Evolutionary conservation across 2,113 vertebrate species (phyloP).

Genomic region (Taxidea taxus): DNA sequence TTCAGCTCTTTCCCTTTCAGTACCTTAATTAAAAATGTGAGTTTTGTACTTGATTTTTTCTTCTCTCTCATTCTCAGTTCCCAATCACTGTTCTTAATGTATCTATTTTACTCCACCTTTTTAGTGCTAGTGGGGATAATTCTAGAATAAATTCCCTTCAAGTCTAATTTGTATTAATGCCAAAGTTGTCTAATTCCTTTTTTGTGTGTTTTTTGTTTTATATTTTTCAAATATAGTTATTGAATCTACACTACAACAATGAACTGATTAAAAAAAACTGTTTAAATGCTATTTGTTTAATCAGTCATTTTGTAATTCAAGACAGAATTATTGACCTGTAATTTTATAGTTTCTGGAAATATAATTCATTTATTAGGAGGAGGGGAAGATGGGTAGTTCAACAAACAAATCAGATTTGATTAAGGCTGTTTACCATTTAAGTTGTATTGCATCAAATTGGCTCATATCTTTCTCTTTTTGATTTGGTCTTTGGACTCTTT

Average conservation of each 20-base stretch:
- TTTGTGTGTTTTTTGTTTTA: neutral
- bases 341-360: neutral
- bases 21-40: neutral
- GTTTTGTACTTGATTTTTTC: neutral
- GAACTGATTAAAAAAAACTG: neutral
- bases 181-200: neutral
- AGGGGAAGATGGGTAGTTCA: neutral
- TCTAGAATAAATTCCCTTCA: neutral
- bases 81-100: neutral
- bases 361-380: neutral
- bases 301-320: neutral
- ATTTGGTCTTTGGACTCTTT: neutral
- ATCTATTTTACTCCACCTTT: neutral
- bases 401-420: neutral
- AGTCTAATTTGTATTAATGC: neutral
- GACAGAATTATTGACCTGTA: neutral
- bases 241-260: neutral
- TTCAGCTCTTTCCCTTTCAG: neutral
- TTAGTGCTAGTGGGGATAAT: neutral
- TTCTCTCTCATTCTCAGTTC: neutral
- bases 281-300: neutral
- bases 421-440: neutral
- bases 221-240: neutral
- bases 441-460: neutral
- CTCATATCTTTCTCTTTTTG: neutral